Conservation (phyloP, 2,888 invertebrate species). For the Conomelus anceps region DNA sequence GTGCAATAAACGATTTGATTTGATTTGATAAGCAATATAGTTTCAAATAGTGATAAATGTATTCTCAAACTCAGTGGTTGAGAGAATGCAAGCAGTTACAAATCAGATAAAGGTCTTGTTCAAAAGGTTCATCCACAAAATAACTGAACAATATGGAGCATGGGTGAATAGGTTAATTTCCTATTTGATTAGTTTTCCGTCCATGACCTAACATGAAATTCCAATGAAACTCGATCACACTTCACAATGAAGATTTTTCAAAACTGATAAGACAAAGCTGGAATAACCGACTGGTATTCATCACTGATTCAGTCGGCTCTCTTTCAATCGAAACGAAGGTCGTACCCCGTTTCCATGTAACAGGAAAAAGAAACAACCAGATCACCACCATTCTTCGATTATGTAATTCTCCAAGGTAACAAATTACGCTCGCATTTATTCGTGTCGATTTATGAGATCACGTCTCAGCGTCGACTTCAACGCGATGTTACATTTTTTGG, state of each 20-base stretch:
- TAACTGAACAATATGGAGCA: background rate
- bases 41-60: too few species aligned
- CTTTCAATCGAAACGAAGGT: background rate
- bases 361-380: background rate
- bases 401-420: background rate
- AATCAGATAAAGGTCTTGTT: too few species aligned
- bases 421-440: background rate
- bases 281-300: background rate
- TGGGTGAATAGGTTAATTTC: background rate
- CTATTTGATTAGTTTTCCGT: background rate
- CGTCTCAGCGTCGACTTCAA: background rate
- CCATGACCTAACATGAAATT: background rate
- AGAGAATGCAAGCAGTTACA: too few species aligned
- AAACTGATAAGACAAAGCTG: background rate
- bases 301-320: background rate
- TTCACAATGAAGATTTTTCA: background rate
- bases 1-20: too few species aligned
- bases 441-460: background rate
- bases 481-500: background rate
- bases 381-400: background rate
- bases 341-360: background rate
- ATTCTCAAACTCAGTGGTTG: too few species aligned
- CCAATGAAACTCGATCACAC: background rate
- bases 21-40: too few species aligned
- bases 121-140: too few species aligned